phyloP scores from a whole-genome alignment of 2,888 invertebrate species.

The Diaperis boleti region DNA sequence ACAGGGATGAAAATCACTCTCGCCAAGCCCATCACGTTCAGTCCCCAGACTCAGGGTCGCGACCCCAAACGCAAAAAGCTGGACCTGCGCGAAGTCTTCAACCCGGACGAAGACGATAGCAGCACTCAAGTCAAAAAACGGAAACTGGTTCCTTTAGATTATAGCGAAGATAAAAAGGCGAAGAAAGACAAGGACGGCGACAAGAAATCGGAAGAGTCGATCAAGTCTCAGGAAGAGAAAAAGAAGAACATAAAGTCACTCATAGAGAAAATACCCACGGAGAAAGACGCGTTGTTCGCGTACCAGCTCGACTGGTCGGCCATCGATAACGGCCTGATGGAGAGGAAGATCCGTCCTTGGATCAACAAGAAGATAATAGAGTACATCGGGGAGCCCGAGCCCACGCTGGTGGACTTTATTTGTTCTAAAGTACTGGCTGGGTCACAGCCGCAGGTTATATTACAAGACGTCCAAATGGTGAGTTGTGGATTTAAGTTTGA shows the following conservation, averaged over 20 bases:
- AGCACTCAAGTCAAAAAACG: slow-evolving; percentile 74
- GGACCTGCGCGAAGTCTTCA: slow-evolving; percentile 87
- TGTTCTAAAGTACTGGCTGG: slow-evolving; percentile 97
- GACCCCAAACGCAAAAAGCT: slow-evolving; percentile 77
- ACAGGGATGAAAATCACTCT: slow-evolving; percentile 65
- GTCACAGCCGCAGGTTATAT: slow-evolving; percentile 92
- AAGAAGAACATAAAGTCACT: slow-evolving; percentile 95
- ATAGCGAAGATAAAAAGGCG: slow-evolving; percentile 71
- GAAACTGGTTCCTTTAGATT: slow-evolving; percentile 81
- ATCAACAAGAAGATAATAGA: slow-evolving; percentile 99
- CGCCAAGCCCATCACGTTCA: slow-evolving; percentile 63
- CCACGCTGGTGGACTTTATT: slow-evolving; percentile 98
- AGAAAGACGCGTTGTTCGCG: slow-evolving; percentile 95
- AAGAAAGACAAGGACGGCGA: slow-evolving; percentile 66
- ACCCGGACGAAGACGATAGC: slow-evolving; percentile 83
- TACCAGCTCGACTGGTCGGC: slow-evolving; percentile 92
- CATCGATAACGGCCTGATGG: slow-evolving; percentile 85
- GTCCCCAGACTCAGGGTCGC: slow-evolving; percentile 64
- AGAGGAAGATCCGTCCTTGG: slow-evolving; percentile 98
- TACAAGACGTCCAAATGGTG: slow-evolving; percentile 99
- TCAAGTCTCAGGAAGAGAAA: slow-evolving; percentile 91
- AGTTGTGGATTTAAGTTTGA: slow-evolving; percentile 49
- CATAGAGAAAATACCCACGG: slow-evolving; percentile 98
- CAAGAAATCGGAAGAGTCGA: slow-evolving; percentile 70
- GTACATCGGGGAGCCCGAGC: slow-evolving; percentile 99